These are phyloP conservation scores for Naso thynnoides DNA, from an alignment of 2,797 vertebrate genomes.

Conservation along the genomic window DNA sequence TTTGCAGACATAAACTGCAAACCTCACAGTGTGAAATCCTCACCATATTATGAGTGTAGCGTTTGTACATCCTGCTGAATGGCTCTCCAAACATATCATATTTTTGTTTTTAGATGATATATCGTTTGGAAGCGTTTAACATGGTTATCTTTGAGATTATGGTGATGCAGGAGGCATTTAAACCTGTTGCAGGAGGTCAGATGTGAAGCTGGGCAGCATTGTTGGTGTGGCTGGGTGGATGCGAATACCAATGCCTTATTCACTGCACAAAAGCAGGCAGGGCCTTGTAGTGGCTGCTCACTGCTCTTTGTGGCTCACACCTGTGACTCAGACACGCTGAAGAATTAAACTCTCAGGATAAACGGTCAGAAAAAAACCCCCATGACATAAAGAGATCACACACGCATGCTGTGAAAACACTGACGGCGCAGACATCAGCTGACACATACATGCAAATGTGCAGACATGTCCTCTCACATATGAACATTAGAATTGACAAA, in stretches of 20 bases:
- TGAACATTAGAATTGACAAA: conserved; percentile 60
- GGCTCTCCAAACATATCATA: conserved; percentile 15
- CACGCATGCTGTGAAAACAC: conserved; percentile 5
- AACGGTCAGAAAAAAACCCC: conserved; percentile 16
- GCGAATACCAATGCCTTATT: conserved; percentile 52
- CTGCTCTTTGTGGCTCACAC: conserved; percentile 29
- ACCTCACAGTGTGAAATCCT: conserved; percentile 48
- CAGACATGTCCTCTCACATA: conserved; percentile 26
- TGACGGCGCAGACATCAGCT: neutral
- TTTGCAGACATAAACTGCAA: conserved; percentile 53
- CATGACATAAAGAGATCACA: conserved; percentile 1
- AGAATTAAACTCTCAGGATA: conserved; percentile 37
- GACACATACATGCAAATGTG: conserved; percentile 4
- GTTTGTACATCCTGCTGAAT: conserved; percentile 30
- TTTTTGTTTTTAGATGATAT: conserved; percentile 15
- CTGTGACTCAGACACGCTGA: conserved; percentile 42
- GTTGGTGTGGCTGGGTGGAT: conserved; percentile 55
- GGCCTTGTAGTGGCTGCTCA: conserved; percentile 21
- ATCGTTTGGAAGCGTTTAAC: conserved; percentile 36
- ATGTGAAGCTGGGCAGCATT: conserved; percentile 27
- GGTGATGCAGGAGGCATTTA: conserved; percentile 22
- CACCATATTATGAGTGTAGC: conserved; percentile 32
- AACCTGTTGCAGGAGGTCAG: conserved; percentile 37
- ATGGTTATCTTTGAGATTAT: conserved; percentile 36
- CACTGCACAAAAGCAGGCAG: conserved; percentile 38